Evolutionary conservation across 1,140 invertebrate genomes (phyloP).

Genomic region (Steinernema khuongi): DNA sequence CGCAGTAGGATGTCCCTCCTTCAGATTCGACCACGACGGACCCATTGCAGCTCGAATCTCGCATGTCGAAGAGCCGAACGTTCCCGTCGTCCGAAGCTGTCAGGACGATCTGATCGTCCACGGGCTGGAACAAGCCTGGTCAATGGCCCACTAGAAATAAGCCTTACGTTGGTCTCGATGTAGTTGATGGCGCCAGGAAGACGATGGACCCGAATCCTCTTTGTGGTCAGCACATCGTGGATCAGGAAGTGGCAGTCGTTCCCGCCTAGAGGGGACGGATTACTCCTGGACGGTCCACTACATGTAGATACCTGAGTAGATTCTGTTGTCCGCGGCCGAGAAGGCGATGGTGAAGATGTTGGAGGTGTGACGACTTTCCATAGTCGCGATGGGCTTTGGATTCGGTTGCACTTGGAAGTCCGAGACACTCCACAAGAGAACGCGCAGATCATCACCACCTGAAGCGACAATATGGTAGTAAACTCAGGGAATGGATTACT

Average conservation of each 20-base stretch:
- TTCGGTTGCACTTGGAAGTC: slow-evolving; percentile 67
- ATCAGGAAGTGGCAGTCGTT: slow-evolving; percentile 32
- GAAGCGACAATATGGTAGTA: slow-evolving; percentile 33
- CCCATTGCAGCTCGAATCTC: slow-evolving; percentile 15
- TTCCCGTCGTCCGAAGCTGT: slow-evolving; percentile 38
- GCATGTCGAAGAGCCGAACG: slow-evolving; percentile 38
- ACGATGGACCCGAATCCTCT: slow-evolving; percentile 21
- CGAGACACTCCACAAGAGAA: slow-evolving; percentile 80
- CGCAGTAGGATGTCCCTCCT: slow-evolving; percentile 31
- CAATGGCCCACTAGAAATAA: neutral
- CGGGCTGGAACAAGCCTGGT: slow-evolving; percentile 29
- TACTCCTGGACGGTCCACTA: too few species aligned
- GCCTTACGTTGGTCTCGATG: slow-evolving; percentile 42
- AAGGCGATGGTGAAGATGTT: slow-evolving; percentile 89
- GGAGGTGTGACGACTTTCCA: slow-evolving; percentile 78
- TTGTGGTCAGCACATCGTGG: slow-evolving; percentile 32
- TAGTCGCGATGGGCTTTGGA: slow-evolving; percentile 63
- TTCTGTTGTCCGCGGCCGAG: slow-evolving; percentile 71
- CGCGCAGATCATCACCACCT: slow-evolving; percentile 84
- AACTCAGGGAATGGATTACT: neutral
- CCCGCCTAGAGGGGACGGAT: slow-evolving; percentile 69
- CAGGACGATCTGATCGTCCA: slow-evolving; percentile 37
- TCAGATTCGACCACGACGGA: slow-evolving; percentile 25
- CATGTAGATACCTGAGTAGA: slow-evolving; percentile 68
- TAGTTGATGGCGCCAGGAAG: slow-evolving; percentile 29